Evolutionary conservation across 1,140 invertebrate genomes (phyloP).

Genomic region (Monochamus saltuarius): DNA sequence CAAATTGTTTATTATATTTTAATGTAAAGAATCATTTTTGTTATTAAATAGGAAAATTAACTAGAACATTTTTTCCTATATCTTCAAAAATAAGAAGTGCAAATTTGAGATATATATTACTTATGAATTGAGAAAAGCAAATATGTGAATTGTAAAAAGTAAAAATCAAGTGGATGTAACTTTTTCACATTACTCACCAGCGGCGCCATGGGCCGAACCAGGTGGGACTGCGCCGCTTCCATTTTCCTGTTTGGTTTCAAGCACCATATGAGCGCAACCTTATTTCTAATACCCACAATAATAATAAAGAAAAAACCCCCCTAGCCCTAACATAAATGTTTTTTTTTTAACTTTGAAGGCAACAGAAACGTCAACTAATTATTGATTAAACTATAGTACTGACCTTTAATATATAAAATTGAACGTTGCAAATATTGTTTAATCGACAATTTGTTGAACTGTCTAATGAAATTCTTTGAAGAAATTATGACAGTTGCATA

Average conservation of each 20-base stretch:
- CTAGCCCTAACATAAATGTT: neutral
- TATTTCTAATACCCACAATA: slow-evolving; percentile 38
- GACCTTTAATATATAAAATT: neutral
- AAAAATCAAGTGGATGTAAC: slow-evolving; percentile 14
- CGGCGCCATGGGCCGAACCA: slow-evolving; percentile 49
- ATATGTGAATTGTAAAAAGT: no score
- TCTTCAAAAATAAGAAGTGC: no score
- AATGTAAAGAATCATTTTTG: no score
- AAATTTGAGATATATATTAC: no score
- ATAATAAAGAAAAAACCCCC: slow-evolving; percentile 29
- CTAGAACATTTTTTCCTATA: no score
- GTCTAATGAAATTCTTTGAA: neutral
- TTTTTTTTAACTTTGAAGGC: neutral
- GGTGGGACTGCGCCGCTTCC: slow-evolving; percentile 50
- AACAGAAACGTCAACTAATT: neutral
- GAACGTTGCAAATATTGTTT: neutral
- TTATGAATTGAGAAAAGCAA: no score
- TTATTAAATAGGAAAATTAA: no score
- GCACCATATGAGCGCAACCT: slow-evolving; percentile 52
- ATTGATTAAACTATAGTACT: neutral
- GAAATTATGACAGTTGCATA: neutral
- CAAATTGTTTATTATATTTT: no score
- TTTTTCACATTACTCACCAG: slow-evolving; percentile 49
- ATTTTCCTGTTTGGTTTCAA: slow-evolving; percentile 52
- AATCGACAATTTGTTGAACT: neutral